These are phyloP conservation scores for Heliconius erato DNA, from an alignment of 2,888 invertebrate genomes.

Conservation along the genomic window DNA sequence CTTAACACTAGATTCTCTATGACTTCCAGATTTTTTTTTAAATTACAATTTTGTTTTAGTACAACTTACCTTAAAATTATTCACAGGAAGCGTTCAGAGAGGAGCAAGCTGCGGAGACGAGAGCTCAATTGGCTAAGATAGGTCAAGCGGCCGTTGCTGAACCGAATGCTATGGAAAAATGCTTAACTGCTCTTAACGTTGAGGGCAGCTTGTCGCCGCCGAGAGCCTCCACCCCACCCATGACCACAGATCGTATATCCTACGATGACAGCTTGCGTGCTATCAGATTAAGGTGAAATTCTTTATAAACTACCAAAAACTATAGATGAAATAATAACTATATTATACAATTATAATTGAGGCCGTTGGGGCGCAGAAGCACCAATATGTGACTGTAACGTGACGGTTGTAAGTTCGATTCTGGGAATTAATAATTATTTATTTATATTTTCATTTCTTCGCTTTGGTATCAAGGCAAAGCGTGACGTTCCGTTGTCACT, in stretches of 20 bases:
- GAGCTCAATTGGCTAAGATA: conserved; percentile 73
- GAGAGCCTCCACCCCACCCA: conserved; percentile 71
- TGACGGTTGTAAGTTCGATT: no score
- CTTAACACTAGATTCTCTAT: no score
- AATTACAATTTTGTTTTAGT: no score
- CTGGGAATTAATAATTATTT: no score
- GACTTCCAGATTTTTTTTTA: no score
- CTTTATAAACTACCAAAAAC: background rate
- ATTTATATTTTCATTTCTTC: no score
- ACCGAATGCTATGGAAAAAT: conserved; percentile 75
- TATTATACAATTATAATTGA: no score
- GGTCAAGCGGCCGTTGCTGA: conserved; percentile 76
- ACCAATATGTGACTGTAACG: no score
- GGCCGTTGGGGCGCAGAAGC: no score
- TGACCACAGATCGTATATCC: conserved; percentile 73
- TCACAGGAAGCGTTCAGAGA: conserved; percentile 70
- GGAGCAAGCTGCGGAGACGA: conserved; percentile 67
- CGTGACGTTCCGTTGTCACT: no score
- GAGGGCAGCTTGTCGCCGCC: conserved; percentile 74
- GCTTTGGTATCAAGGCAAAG: no score
- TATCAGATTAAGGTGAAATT: conserved; percentile 9
- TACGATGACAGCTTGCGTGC: conserved; percentile 61
- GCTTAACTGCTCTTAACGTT: conserved; percentile 75
- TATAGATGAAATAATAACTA: background rate
- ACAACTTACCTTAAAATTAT: background rate